Evolutionary conservation across 1,140 invertebrate genomes (phyloP), one percentile per base, ranked within the genome.

Genomic region (Trichonephila inaurata): DNA sequence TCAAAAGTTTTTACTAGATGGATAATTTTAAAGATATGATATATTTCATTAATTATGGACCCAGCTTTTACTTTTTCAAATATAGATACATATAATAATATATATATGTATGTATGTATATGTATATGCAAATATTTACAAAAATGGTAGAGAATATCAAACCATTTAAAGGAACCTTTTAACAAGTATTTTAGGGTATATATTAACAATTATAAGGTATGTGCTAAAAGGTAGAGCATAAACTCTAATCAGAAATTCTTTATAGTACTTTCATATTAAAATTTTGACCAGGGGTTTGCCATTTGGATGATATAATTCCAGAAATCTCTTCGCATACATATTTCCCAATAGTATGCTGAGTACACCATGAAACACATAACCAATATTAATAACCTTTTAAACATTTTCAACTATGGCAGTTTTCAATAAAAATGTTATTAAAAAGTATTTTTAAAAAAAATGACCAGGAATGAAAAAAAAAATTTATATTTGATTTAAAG

Each of bases 91-190:
- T 77, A 72, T 89, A 89, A 64, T 64, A 66, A 89, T 89, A 87
- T 16, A 62, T 64, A 88, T 62, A 88, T n/a, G n/a, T n/a, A n/a
- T n/a, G n/a, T 88, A 88, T 88, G 33, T 77, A 33, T 77, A 77
- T 88, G 62, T 88, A 89, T 89, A 89, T 89, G 58, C 69, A 69
- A 51, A 51, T 89, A 89, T 89, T 89, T 89, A 89, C 88, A 89
- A 89, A 89, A 89, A 44, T 89, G 88, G 88, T 89, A 89, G 88
- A 89, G 64, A 44, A 72, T 89, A 89, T 77, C 64, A 89, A 89
- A 89, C 69, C 88, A 89, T 60, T 61, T 33, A 89, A 72, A 89
- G 88, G 88, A 89, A 89, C 88, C 88, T 77, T 21, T 89, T 72
- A 72, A 89, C 88, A 89, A 89, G 64, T 58, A 66, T 61, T 60